These are phyloP conservation scores for Bombus pyrosoma DNA, from an alignment of 1,140 invertebrate species.

Conservation along the genomic window DNA sequence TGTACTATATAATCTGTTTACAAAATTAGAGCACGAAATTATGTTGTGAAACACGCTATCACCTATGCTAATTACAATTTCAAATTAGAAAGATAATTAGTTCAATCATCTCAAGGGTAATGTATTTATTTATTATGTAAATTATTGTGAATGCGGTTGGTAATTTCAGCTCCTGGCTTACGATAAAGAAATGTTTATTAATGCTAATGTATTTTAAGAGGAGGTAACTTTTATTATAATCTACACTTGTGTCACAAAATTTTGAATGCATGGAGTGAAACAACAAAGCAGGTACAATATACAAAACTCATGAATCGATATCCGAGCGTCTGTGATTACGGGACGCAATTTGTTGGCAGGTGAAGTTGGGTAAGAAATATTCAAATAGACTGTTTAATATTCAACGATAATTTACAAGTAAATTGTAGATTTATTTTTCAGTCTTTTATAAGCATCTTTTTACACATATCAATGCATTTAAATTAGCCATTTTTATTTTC, in stretches of 20 bases:
- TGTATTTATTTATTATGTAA: not conserved
- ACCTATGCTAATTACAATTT: not conserved
- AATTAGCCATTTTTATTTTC: slow-evolving; percentile 48
- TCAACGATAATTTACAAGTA: slow-evolving; percentile 58
- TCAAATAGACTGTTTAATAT: slow-evolving; percentile 57
- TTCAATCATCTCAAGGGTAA: not conserved
- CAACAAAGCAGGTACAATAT: slow-evolving; percentile 19
- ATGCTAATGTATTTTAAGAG: not conserved
- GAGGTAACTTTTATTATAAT: not conserved
- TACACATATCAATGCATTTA: slow-evolving; percentile 43
- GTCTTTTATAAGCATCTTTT: slow-evolving; percentile 28
- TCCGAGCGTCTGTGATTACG: slow-evolving; percentile 33
- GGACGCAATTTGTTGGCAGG: slow-evolving; percentile 43
- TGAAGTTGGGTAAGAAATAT: slow-evolving; percentile 49
- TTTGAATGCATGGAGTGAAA: slow-evolving; percentile 14
- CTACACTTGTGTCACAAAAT: not conserved
- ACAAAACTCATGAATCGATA: slow-evolving; percentile 37
- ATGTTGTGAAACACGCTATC: not conserved
- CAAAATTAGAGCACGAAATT: not conserved
- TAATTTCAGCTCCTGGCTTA: not conserved
- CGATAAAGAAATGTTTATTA: not conserved
- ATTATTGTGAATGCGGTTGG: too few relatives aligned
- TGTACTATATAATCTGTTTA: not conserved
- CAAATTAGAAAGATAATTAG: not conserved
- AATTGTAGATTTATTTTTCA: slow-evolving; percentile 53